Conservation (phyloP, 2,113 vertebrate species). For the Tetrao urogallus region DNA sequence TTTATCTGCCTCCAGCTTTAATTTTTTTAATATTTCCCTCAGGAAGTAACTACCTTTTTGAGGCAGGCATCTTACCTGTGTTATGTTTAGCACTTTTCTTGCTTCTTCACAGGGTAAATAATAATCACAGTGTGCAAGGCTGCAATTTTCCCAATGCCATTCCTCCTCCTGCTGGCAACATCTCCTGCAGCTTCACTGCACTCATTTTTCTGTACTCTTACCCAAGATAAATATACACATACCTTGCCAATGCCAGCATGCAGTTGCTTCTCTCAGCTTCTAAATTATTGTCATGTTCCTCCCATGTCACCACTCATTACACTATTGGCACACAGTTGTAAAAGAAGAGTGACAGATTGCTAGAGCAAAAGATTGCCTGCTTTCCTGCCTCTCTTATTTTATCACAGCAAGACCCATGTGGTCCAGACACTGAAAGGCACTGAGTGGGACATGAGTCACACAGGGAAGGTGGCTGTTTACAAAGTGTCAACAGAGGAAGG, state of each 20-base stretch:
- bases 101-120: not conserved
- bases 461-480: not conserved
- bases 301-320: not conserved
- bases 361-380: not conserved
- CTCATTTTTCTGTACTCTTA: not conserved
- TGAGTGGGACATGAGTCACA: not conserved
- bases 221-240: not conserved
- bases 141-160: not conserved
- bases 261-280: not conserved
- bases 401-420: not conserved
- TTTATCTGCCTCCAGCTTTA: not conserved
- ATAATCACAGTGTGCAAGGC: not conserved
- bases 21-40: not conserved
- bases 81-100: not conserved
- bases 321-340: not conserved
- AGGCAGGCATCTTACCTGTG: not conserved
- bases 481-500: not conserved
- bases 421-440: not conserved
- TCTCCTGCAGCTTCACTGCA: slow-evolving; percentile 20
- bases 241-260: not conserved
- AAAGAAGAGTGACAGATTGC: not conserved
- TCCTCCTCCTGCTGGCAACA: not conserved
- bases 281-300: not conserved
- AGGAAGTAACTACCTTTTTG: not conserved
- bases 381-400: not conserved